Conservation (phyloP, 1,140 invertebrate genomes). For the silkworm (Bombyx mori) region ASM3026992v2 NC_085124.1:7704501-7705000, state of each 20-base stretch:
- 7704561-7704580: slow-evolving; percentile 57
- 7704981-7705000: slow-evolving; percentile 65
- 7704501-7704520: slow-evolving; percentile 51
- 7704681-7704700: not conserved
- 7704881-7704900: slow-evolving; percentile 57
- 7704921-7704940: slow-evolving; percentile 52
- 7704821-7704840: slow-evolving; percentile 66
- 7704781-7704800: slow-evolving; percentile 64
- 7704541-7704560: slow-evolving; percentile 56
- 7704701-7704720: not conserved
- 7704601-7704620: slow-evolving; percentile 52
- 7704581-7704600: slow-evolving; percentile 24
- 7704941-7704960: slow-evolving; percentile 58
- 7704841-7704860: slow-evolving; percentile 54
- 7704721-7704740: not conserved
- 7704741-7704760: not conserved
- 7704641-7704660: slow-evolving; percentile 52
- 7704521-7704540: slow-evolving; percentile 51
- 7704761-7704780: slow-evolving; percentile 60
- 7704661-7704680: slow-evolving; percentile 1
- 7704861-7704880: slow-evolving; percentile 51
- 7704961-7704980: slow-evolving; percentile 61
- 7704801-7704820: slow-evolving; percentile 66
- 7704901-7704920: slow-evolving; percentile 58
- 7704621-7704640: slow-evolving; percentile 64